Percentiles rank a stretch among this genome's conserved stretches.
Evolutionary conservation across 1,140 invertebrate genomes (phyloP).

Genomic region (Sitophilus oryzae): DNA sequence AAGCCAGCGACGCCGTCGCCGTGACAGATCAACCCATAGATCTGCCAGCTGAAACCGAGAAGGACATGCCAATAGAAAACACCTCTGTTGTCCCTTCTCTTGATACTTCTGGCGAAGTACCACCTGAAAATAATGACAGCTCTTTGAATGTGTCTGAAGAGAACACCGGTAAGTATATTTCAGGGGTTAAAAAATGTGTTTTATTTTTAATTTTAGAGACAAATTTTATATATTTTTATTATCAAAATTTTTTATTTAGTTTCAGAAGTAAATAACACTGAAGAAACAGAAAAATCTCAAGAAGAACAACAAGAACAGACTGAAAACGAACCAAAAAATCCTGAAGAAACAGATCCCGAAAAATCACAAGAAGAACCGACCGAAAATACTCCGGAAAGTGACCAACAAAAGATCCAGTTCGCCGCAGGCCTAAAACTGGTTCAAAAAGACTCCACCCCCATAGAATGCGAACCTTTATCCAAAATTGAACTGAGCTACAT

Average conservation of each 20-base stretch:
- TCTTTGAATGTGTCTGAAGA: no score
- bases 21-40: background rate
- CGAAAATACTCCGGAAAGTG: constrained; percentile 1
- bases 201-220: no score
- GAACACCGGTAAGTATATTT: no score
- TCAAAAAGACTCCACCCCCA: constrained; percentile 25
- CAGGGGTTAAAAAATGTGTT: no score
- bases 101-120: no score
- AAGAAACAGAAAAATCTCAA: no score
- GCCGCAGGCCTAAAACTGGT: constrained; percentile 36
- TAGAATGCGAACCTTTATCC: constrained; percentile 27
- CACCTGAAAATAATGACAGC: no score
- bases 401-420: constrained; percentile 37
- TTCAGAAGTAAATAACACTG: no score
- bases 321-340: background rate
- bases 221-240: no score
- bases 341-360: background rate
- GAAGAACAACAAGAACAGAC: background rate
- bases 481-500: constrained; percentile 38
- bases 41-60: background rate
- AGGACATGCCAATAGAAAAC: no score
- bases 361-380: background rate
- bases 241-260: background rate
- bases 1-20: background rate
- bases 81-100: no score